Conservation (phyloP, 2,113 vertebrate genomes). For the Mesitornis unicolor region DNA sequence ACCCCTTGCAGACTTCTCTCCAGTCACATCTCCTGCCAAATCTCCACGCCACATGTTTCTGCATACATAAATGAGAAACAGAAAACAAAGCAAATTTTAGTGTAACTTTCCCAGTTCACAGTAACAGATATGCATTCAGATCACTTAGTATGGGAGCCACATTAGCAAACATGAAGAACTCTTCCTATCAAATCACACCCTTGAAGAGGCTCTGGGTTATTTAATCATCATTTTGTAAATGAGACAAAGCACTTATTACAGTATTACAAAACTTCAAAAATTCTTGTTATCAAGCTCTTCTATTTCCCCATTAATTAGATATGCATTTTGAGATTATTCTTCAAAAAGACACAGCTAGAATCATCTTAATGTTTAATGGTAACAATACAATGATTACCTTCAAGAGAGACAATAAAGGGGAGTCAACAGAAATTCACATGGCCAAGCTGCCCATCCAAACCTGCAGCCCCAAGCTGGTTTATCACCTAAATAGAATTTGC, state of each 20-base stretch:
- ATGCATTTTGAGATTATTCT: not conserved
- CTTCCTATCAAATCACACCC: not conserved
- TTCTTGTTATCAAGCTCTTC: not conserved
- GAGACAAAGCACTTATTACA: not conserved
- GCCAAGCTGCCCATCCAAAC: not conserved
- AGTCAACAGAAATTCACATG: not conserved
- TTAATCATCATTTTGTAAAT: not conserved
- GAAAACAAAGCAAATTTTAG: not conserved
- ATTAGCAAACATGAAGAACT: not conserved
- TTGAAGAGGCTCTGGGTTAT: not conserved
- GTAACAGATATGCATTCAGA: not conserved
- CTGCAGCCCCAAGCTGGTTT: not conserved
- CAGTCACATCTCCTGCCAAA: not conserved
- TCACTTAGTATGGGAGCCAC: not conserved
- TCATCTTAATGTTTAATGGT: not conserved
- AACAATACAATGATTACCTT: rapidly evolving
- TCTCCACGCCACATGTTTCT: not conserved
- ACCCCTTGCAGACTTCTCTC: not conserved
- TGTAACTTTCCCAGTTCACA: not conserved
- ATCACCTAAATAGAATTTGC: not conserved
- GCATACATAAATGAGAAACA: not conserved
- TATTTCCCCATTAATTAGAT: not conserved
- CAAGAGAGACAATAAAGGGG: not conserved
- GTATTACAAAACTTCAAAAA: not conserved
- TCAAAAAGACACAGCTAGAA: not conserved